Evolutionary conservation across 2,888 invertebrate genomes (phyloP), one percentile per base, ranked within the genome.

Genomic region (Apamea epomidion): DNA sequence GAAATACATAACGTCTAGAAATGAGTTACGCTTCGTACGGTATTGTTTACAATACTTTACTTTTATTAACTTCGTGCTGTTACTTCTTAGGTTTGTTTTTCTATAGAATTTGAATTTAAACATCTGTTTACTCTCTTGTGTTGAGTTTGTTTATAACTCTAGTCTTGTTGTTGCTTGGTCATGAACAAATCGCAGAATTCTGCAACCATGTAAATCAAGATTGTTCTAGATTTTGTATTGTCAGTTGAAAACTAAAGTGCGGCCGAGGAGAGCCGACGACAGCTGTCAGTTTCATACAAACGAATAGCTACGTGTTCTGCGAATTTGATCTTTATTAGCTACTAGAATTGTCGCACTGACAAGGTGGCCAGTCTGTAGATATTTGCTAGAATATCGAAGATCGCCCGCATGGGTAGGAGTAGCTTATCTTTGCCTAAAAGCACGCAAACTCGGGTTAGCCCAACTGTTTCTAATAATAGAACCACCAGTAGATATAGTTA

Each of bases 21-120:
- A 77, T 45, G 0, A 64, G 45, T 58, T 76, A 42, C 32, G 7
- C 58, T 42, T 45, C 29, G 12, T 37, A 16, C 67, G 58, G n/a
- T 64, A 51, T 65, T 14, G n/a, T 80, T 58, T 45, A 62, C n/a
- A 48, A 70, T 54, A 25, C 51, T 60, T 71, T 71, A 37, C 64
- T n/a, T 71, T 72, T 62, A 62, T 72, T 32, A 25, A 29, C 37
- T 65, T 71, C 12, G 16, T 25, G 45, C 18, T 79, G n/a, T 32
- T 62, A 32, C 45, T 32, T 67, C 1, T 25, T 0, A 10, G 6
- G 37, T 58, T 71, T 48, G 25, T 70, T 79, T 32, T 69, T 29
- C 25, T 58, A n/a, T 18, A 14, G 12, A 42, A 77, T 77, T 48
- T 68, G 48, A 62, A 78, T 78, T 32, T 42, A 79, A 79, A 70